These are phyloP conservation scores for Leucoma salicis DNA, from an alignment of 2,888 invertebrate species.

Conservation along the genomic window DNA sequence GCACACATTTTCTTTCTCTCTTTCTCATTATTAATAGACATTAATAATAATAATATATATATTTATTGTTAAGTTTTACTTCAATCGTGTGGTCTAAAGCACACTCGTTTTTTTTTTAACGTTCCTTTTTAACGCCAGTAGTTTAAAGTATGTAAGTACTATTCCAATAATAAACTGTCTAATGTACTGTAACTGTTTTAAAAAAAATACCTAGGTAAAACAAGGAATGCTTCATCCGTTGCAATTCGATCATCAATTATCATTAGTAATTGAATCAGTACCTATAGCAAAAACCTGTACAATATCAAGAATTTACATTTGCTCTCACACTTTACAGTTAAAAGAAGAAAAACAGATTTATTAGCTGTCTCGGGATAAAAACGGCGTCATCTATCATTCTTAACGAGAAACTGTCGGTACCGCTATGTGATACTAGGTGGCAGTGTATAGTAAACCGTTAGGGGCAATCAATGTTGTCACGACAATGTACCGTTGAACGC, in stretches of 20 bases:
- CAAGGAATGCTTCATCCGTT: not conserved
- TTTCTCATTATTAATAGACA: too few species aligned
- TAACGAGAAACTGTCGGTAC: constrained; percentile 58
- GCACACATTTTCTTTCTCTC: too few species aligned
- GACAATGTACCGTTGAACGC: constrained; percentile 46
- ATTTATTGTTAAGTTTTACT: too few species aligned
- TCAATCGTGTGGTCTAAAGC: too few species aligned
- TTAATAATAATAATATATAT: too few species aligned
- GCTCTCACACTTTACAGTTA: constrained; percentile 22
- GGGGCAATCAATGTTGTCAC: constrained; percentile 46
- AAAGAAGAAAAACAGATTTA: constrained; percentile 28
- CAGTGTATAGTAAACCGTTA: constrained; percentile 58
- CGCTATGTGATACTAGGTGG: constrained; percentile 73
- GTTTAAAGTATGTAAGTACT: too few species aligned
- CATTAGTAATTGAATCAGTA: constrained; percentile 23
- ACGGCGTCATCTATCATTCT: constrained; percentile 52
- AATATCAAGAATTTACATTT: constrained; percentile 14
- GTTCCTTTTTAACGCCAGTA: too few species aligned
- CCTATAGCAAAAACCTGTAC: constrained; percentile 20
- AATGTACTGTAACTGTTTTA: too few species aligned
- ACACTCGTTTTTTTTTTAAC: too few species aligned
- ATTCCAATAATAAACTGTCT: too few species aligned
- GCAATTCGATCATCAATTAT: constrained; percentile 17
- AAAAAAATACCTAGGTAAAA: too few species aligned
- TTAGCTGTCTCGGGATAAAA: constrained; percentile 30